Evolutionary conservation across 2,888 invertebrate genomes (phyloP).

Genomic region (Papilio protenor): DNA sequence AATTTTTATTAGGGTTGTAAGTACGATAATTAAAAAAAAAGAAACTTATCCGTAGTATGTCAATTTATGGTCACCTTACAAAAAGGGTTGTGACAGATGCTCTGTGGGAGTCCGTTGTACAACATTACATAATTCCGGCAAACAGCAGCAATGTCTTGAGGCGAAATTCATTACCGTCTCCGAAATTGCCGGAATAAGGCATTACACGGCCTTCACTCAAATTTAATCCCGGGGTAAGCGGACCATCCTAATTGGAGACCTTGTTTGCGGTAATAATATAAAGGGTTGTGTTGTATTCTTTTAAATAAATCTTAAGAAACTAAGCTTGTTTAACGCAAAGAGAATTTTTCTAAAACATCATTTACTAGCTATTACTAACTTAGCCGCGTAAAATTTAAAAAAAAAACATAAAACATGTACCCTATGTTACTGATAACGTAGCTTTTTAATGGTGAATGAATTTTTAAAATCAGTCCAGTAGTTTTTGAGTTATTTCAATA

Average conservation of each 20-base stretch:
- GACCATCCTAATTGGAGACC: constrained; percentile 55
- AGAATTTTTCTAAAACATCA: not conserved
- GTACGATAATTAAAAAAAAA: no score
- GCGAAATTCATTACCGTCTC: constrained; percentile 67
- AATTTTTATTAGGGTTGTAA: no score
- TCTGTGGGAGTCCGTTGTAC: constrained; percentile 48
- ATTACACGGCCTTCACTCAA: constrained; percentile 48
- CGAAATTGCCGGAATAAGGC: constrained; percentile 49
- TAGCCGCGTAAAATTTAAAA: no score
- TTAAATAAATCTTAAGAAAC: constrained; percentile 23
- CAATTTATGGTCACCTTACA: constrained; percentile 50
- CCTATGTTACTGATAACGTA: no score
- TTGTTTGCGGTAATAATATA: constrained; percentile 51
- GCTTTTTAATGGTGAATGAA: no score
- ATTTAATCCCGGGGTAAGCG: constrained; percentile 53
- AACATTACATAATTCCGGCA: constrained; percentile 54
- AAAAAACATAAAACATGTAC: no score
- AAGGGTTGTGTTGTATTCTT: constrained; percentile 43
- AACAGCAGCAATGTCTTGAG: constrained; percentile 66
- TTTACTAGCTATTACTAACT: no score
- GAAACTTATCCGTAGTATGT: not conserved
- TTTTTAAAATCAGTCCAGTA: no score
- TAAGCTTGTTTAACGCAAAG: constrained; percentile 3
- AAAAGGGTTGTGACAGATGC: constrained; percentile 73
- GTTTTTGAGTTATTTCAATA: no score